A percentile compares a stretch with the other conserved stretches of the same genome.
These are phyloP conservation scores for Girardinus metallicus DNA, from an alignment of 2,797 vertebrate genomes.

Conservation along the genomic window DNA sequence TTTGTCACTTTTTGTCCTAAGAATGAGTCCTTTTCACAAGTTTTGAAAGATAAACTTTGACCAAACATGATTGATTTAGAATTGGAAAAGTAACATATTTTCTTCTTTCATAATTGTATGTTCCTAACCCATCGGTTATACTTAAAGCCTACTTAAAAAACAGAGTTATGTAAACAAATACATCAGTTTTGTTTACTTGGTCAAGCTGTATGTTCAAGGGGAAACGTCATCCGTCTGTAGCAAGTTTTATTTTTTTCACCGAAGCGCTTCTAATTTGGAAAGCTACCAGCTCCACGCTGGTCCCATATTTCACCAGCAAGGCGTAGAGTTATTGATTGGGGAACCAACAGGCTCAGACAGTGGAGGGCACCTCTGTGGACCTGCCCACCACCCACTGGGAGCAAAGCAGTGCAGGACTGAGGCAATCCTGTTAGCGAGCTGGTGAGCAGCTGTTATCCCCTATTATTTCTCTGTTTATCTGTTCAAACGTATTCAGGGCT, in stretches of 20 bases:
- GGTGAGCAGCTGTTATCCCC: conserved; percentile 1
- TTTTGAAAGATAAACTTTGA: neutral
- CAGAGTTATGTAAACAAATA: neutral
- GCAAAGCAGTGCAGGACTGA: neutral
- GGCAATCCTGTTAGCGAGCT: neutral
- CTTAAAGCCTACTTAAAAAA: conserved; percentile 22
- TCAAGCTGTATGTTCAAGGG: neutral
- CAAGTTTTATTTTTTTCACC: neutral
- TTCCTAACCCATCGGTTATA: conserved; percentile 19
- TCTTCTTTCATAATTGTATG: neutral
- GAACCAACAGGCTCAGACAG: neutral
- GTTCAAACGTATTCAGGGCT: neutral
- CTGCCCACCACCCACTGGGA: neutral
- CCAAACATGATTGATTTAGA: neutral
- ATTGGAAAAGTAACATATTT: neutral
- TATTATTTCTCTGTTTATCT: neutral
- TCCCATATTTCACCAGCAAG: neutral
- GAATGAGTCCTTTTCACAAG: neutral
- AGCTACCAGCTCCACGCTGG: neutral
- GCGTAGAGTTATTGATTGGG: neutral
- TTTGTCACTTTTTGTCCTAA: neutral
- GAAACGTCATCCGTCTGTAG: neutral
- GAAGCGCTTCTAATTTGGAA: neutral
- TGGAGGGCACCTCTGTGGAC: neutral
- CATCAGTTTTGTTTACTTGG: neutral